Conservation (phyloP, 2,113 vertebrate species). For the Thalassarche chlororhynchos region DNA sequence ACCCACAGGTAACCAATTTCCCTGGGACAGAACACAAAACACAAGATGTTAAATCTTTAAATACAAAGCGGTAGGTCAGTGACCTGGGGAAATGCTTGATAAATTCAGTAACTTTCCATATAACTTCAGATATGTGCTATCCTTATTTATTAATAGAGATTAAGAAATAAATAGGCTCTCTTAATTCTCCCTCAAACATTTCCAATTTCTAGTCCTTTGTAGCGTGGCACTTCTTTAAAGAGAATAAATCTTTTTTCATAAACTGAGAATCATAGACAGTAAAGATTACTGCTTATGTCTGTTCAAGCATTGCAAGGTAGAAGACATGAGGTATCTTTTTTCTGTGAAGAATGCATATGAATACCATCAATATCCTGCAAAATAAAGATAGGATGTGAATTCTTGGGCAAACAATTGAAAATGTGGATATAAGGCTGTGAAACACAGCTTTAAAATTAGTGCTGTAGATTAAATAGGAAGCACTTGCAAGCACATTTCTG, state of each 20-base stretch:
- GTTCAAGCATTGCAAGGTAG: background rate
- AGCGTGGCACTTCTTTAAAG: background rate
- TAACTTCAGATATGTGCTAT: background rate
- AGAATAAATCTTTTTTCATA: background rate
- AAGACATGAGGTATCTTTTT: background rate
- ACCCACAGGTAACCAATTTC: constrained; percentile 85
- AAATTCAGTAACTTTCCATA: constrained; percentile 1
- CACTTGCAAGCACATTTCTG: background rate
- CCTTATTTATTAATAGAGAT: background rate
- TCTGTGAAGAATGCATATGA: background rate
- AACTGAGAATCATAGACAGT: background rate
- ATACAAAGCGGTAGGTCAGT: background rate
- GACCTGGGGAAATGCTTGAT: background rate
- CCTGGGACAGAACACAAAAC: background rate
- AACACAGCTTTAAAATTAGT: constrained; percentile 1
- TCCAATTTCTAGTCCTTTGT: background rate
- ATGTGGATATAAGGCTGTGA: background rate
- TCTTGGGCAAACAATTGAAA: background rate
- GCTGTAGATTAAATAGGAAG: background rate
- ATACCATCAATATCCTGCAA: background rate
- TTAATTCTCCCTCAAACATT: background rate
- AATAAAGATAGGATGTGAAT: background rate
- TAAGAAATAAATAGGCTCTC: background rate
- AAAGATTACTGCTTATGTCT: background rate
- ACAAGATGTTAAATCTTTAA: constrained; percentile 31